These are phyloP conservation scores for Neodon shergylaensis DNA, from an alignment of 2,113 vertebrate genomes.

Conservation along the genomic window DNA sequence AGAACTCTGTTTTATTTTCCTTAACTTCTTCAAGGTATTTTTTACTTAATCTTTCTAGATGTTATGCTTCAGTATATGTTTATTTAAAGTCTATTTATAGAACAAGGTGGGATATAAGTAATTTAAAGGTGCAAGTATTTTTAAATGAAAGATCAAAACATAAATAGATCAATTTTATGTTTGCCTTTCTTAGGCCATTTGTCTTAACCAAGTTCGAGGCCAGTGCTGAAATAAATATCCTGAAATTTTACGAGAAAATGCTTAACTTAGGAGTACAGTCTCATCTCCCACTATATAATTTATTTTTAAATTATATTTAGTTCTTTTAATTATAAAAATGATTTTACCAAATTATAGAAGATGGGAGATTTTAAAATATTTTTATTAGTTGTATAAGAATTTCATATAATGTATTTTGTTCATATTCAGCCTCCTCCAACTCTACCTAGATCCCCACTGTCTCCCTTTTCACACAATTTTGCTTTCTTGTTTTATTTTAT, in stretches of 20 bases:
- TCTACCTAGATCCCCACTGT: not conserved
- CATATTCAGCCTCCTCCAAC: not conserved
- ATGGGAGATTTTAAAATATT: not conserved
- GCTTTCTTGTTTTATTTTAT: not conserved
- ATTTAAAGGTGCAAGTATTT: not conserved
- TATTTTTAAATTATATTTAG: not conserved
- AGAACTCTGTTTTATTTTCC: not conserved
- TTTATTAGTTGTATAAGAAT: not conserved
- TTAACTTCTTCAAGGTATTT: not conserved
- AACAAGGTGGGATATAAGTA: not conserved
- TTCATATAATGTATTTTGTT: not conserved
- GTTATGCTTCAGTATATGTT: not conserved
- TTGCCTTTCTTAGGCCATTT: not conserved
- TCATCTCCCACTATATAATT: not conserved
- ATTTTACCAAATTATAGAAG: not conserved
- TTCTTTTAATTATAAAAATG: not conserved
- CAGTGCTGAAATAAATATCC: not conserved
- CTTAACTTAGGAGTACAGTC: not conserved
- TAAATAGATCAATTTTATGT: not conserved
- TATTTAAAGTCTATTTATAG: not conserved
- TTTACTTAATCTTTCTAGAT: constrained; percentile 13
- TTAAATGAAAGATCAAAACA: not conserved
- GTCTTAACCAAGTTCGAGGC: not conserved
- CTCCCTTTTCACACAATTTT: not conserved
- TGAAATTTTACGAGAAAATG: not conserved